These are phyloP conservation scores for Paramisgurnus dabryanus DNA, from an alignment of 2,113 vertebrate genomes.

Conservation along the genomic window DNA sequence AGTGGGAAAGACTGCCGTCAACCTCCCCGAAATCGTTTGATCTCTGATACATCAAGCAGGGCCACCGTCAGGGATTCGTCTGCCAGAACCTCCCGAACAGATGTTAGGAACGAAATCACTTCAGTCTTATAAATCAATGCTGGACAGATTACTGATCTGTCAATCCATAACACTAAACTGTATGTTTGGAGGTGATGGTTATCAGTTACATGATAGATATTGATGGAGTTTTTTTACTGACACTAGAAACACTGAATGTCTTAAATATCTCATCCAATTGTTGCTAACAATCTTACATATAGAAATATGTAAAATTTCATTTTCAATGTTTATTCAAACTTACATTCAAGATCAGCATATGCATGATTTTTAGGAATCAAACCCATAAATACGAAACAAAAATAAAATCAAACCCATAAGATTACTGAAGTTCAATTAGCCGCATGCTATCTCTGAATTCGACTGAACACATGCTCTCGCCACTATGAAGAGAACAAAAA, in stretches of 20 bases:
- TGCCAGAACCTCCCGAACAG: constrained; percentile 42
- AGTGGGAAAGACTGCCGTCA: constrained; percentile 25
- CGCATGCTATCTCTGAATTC: background rate
- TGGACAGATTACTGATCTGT: background rate
- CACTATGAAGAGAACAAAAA: constrained; percentile 3
- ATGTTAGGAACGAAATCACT: constrained; percentile 42
- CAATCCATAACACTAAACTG: constrained; percentile 2
- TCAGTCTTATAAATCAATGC: constrained; percentile 32
- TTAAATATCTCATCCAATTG: too few relatives aligned
- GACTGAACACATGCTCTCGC: background rate
- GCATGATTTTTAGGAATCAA: too few relatives aligned
- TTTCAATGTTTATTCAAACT: too few relatives aligned
- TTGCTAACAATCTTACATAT: too few relatives aligned
- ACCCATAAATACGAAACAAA: too few relatives aligned
- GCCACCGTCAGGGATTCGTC: constrained; percentile 45
- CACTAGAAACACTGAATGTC: background rate
- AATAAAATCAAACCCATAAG: too few relatives aligned
- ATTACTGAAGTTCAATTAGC: background rate
- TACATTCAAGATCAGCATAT: too few relatives aligned
- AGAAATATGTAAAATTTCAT: too few relatives aligned
- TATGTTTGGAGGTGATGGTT: background rate
- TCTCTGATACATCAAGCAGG: constrained; percentile 53
- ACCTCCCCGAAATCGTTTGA: constrained; percentile 45
- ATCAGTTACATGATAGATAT: background rate
- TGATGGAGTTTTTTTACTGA: background rate